A percentile compares a stretch with the other conserved stretches of the same genome.
Evolutionary conservation across 2,113 vertebrate genomes (phyloP).

Genomic region (Carassius gibelio): DNA sequence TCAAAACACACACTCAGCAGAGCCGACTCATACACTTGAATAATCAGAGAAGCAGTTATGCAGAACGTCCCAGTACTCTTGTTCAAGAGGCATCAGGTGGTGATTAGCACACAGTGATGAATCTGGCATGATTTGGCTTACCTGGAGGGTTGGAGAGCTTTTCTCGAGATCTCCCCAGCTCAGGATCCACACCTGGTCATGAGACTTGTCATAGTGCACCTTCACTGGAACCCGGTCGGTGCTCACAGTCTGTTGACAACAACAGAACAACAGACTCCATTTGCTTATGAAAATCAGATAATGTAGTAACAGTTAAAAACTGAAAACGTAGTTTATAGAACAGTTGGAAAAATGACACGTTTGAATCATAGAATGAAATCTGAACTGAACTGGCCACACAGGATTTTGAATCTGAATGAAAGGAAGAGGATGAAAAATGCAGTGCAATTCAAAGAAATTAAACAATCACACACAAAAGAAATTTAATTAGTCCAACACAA

Average conservation of each 20-base stretch:
- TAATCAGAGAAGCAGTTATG: conserved; percentile 10
- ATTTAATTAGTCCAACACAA: too few relatives aligned
- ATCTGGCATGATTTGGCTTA: conserved; percentile 61
- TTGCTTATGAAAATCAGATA: not conserved
- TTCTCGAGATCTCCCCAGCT: conserved; percentile 94
- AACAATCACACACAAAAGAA: too few relatives aligned
- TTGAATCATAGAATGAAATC: too few relatives aligned
- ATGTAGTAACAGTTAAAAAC: not conserved
- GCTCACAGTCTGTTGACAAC: conserved; percentile 81
- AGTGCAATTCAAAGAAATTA: too few relatives aligned
- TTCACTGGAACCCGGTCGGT: conserved; percentile 94
- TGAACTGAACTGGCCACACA: too few relatives aligned
- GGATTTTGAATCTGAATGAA: too few relatives aligned
- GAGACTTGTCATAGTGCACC: conserved; percentile 94
- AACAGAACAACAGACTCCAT: not conserved
- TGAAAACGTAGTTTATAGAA: not conserved
- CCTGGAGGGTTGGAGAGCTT: conserved; percentile 89
- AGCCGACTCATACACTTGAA: not conserved
- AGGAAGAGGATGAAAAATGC: too few relatives aligned
- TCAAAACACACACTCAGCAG: conserved; percentile 26
- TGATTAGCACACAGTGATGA: conserved; percentile 26
- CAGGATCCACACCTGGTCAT: conserved; percentile 97
- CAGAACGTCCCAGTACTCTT: conserved; percentile 1
- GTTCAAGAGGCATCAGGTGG: conserved; percentile 24
- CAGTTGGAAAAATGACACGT: not conserved